phyloP scores from a whole-genome alignment of 2,797 vertebrate genomes.

The Psittacula derbiana region DNA sequence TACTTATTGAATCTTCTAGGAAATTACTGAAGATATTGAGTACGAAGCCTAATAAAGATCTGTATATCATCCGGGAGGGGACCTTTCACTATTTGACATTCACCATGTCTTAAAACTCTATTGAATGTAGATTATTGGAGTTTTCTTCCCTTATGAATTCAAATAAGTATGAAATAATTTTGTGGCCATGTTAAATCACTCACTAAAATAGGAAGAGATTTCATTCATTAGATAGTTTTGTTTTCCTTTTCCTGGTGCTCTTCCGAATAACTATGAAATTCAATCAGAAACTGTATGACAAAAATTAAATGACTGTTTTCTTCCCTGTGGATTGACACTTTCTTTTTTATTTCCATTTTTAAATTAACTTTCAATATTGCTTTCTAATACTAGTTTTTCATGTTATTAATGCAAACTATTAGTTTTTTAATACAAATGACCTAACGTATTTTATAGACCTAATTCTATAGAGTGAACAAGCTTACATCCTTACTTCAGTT shows the following conservation, averaged over 20 bases:
- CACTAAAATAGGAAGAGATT: background rate
- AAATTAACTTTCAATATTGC: background rate
- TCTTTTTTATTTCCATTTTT: background rate
- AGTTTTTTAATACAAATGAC: background rate
- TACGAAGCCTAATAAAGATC: background rate
- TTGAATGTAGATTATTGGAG: background rate
- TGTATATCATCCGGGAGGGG: background rate
- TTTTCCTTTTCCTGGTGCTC: background rate
- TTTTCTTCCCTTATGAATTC: background rate
- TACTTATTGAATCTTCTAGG: background rate
- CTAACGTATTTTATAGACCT: background rate
- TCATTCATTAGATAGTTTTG: background rate
- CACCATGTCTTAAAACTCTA: background rate
- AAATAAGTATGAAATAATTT: background rate
- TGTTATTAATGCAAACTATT: background rate
- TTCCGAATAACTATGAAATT: background rate
- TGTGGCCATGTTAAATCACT: background rate
- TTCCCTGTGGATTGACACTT: background rate
- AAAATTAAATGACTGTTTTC: background rate
- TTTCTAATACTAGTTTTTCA: background rate
- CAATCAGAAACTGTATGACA: background rate
- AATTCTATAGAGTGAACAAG: background rate
- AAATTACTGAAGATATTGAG: background rate
- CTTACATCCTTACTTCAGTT: background rate
- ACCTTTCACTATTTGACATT: background rate